Evolutionary conservation across 2,113 vertebrate species (phyloP).

Genomic region (Callorhinus ursinus): DNA sequence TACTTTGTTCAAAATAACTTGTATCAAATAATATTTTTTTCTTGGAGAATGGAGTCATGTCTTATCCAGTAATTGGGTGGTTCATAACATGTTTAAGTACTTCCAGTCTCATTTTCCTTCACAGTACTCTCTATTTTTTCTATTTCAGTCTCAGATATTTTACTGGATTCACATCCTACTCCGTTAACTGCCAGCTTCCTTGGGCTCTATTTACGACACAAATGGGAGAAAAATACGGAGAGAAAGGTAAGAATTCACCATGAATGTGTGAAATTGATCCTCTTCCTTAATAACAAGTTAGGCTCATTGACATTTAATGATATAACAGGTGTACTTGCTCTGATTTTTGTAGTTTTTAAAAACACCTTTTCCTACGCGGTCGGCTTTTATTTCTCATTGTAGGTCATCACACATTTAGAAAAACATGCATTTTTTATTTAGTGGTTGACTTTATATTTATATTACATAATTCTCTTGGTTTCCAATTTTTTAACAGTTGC

Average conservation of each 20-base stretch:
- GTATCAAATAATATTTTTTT: background rate
- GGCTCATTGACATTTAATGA: background rate
- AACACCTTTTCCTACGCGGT: background rate
- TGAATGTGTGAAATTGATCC: background rate
- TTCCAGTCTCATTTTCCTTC: background rate
- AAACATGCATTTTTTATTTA: background rate
- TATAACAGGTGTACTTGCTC: background rate
- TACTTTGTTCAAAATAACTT: background rate
- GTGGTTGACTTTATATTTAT: background rate
- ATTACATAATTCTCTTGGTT: background rate
- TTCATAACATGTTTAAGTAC: background rate
- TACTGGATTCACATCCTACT: background rate
- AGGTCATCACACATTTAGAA: background rate
- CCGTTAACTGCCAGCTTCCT: background rate
- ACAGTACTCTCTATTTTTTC: background rate
- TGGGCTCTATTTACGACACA: background rate
- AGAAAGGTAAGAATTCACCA: conserved; percentile 19
- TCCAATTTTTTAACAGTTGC: background rate
- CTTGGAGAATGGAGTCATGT: background rate
- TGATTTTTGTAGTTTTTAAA: background rate
- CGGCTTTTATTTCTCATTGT: background rate
- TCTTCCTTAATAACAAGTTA: background rate
- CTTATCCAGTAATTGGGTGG: background rate
- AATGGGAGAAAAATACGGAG: background rate
- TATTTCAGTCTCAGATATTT: conserved; percentile 45